Percentiles rank a stretch among this genome's conserved stretches.
phyloP scores from a whole-genome alignment of 2,888 invertebrate species.

The Drosophila meridionalis region DNA sequence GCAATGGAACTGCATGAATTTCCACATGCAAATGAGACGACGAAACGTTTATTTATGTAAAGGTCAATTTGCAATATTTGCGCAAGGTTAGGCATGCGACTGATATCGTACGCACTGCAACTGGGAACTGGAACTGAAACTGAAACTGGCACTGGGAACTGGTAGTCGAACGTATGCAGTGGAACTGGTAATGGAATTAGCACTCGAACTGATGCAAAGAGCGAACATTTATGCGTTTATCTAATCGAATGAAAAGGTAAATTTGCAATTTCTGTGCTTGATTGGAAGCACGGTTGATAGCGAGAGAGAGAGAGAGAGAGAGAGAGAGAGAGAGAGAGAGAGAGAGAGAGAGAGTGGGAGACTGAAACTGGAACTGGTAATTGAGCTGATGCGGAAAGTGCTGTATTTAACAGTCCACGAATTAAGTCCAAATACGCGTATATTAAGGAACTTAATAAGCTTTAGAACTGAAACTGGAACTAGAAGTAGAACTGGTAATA shows the following conservation, averaged over 20 bases:
- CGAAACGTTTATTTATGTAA: constrained; percentile 67
- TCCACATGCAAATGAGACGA: constrained; percentile 51
- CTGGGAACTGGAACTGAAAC: not conserved
- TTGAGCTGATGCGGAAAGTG: not conserved
- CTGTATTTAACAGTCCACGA: not conserved
- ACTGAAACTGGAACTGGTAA: not conserved
- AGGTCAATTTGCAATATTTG: constrained; percentile 77
- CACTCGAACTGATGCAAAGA: not conserved
- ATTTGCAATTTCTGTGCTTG: not conserved
- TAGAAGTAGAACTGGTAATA: not conserved
- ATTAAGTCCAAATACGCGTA: not conserved
- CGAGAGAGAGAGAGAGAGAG: too few species aligned
- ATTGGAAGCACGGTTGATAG: not conserved
- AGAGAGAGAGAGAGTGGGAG: too few species aligned
- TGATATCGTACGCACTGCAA: constrained; percentile 8
- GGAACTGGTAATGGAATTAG: constrained; percentile 1
- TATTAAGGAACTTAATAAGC: not conserved
- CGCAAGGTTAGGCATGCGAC: constrained; percentile 69
- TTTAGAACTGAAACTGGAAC: not conserved
- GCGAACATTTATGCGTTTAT: not conserved
- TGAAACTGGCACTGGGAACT: not conserved
- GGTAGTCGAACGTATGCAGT: too few species aligned
- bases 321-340: too few species aligned
- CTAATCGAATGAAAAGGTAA: not conserved
- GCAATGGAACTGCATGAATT: constrained; percentile 47